Evolutionary conservation across 2,113 vertebrate species (phyloP).

Genomic region (Callocephalon fimbriatum): DNA sequence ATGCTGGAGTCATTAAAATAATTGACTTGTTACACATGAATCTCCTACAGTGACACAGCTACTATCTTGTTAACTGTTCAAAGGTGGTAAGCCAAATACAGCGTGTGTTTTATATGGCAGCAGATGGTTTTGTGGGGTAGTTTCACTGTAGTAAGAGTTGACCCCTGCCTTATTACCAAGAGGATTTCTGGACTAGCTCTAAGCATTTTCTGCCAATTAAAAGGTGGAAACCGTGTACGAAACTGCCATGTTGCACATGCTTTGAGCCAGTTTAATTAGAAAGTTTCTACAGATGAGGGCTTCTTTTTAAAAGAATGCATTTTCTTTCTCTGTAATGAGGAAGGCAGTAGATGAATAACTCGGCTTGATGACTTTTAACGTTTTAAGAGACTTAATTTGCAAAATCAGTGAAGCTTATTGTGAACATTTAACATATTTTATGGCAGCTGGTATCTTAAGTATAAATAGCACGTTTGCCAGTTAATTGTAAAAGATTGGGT

Average conservation of each 20-base stretch:
- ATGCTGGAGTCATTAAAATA: slow-evolving; percentile 54
- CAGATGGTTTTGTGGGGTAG: slow-evolving; percentile 42
- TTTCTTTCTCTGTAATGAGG: slow-evolving; percentile 72
- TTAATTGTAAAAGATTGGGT: background rate
- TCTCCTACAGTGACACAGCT: slow-evolving; percentile 55
- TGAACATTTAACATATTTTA: slow-evolving; percentile 14
- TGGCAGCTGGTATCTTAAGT: slow-evolving; percentile 4
- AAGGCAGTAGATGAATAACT: slow-evolving; percentile 65
- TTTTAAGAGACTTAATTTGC: slow-evolving; percentile 70
- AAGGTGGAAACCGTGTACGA: slow-evolving; percentile 61
- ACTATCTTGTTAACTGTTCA: slow-evolving; percentile 63
- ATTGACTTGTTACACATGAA: slow-evolving; percentile 63
- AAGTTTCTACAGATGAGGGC: slow-evolving; percentile 71
- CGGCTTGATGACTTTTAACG: slow-evolving; percentile 64
- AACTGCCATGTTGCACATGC: slow-evolving; percentile 56
- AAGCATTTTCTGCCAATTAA: slow-evolving; percentile 77
- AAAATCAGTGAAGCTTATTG: slow-evolving; percentile 59
- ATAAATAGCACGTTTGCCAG: slow-evolving; percentile 38
- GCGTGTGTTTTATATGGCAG: background rate
- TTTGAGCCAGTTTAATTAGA: slow-evolving; percentile 75
- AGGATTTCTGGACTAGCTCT: slow-evolving; percentile 46
- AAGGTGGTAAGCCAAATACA: slow-evolving; percentile 35
- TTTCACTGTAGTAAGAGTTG: slow-evolving; percentile 53
- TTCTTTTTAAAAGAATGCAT: slow-evolving; percentile 68
- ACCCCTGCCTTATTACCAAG: slow-evolving; percentile 64